A percentile compares a stretch with the other conserved stretches of the same genome.
Conservation (phyloP, 2,113 vertebrate species). For the Tautogolabrus adspersus region DNA sequence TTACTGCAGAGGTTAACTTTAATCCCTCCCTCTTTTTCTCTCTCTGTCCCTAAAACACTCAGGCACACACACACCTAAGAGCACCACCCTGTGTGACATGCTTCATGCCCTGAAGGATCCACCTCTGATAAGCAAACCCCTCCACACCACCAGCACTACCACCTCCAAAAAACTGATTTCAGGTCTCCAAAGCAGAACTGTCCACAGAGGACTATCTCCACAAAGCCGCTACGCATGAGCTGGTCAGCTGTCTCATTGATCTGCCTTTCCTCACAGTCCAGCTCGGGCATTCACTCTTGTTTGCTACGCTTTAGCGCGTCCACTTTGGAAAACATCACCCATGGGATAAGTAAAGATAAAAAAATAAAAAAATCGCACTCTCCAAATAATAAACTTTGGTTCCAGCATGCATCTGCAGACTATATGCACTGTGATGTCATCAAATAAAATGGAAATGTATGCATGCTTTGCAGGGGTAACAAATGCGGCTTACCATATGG, state of each 20-base stretch:
- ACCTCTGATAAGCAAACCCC: conserved; percentile 69
- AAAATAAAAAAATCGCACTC: conserved; percentile 27
- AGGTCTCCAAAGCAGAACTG: conserved; percentile 78
- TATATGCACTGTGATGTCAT: conserved; percentile 37
- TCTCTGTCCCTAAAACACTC: conserved; percentile 38
- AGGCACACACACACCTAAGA: conserved; percentile 32
- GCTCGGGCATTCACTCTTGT: conserved; percentile 74
- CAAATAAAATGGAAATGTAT: conserved; percentile 53
- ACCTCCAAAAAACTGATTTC: conserved; percentile 69
- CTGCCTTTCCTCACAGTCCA: conserved; percentile 72
- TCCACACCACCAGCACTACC: conserved; percentile 27
- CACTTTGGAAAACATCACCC: conserved; percentile 79
- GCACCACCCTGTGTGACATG: conserved; percentile 57
- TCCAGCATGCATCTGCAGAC: conserved; percentile 16
- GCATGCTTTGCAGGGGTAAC: conserved; percentile 29
- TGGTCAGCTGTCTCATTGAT: conserved; percentile 80
- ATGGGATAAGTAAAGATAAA: conserved; percentile 50
- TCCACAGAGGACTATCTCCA: conserved; percentile 77
- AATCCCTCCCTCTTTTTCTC: conserved; percentile 34
- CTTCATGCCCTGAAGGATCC: conserved; percentile 67
- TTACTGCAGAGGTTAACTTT: conserved; percentile 37
- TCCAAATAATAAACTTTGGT: conserved; percentile 59
- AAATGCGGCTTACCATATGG: conserved; percentile 20
- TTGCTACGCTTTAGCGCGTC: conserved; percentile 74
- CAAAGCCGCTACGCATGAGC: conserved; percentile 78